These are phyloP conservation scores for Nysson spinosus DNA, from an alignment of 2,888 invertebrate species.

Conservation along the genomic window DNA sequence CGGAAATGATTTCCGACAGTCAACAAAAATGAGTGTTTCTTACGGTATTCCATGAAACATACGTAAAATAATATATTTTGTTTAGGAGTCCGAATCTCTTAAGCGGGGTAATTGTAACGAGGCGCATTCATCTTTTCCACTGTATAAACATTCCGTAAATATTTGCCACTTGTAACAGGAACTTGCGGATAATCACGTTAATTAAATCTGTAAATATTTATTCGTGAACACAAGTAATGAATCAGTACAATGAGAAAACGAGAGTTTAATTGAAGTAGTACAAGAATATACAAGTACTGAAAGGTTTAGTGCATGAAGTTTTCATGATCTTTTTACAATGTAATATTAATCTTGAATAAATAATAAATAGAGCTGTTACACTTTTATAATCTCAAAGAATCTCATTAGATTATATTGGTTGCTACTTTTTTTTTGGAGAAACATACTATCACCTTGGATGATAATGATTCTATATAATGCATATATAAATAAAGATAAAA, in stretches of 20 bases:
- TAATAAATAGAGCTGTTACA: slow-evolving; percentile 37
- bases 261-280: neutral
- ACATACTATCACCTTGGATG: neutral
- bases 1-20: too few species aligned
- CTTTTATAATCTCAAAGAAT: slow-evolving; percentile 13
- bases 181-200: too few species aligned
- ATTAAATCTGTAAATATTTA: slow-evolving; percentile 3
- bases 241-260: slow-evolving; percentile 1
- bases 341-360: slow-evolving; percentile 10
- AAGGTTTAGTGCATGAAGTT: slow-evolving; percentile 21
- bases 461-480: slow-evolving; percentile 10
- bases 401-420: too few species aligned
- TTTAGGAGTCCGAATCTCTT: too few species aligned
- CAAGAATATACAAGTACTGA: slow-evolving; percentile 7
- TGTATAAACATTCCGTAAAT: too few species aligned
- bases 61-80: too few species aligned
- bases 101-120: too few species aligned
- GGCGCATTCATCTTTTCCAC: too few species aligned
- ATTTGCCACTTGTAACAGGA: too few species aligned
- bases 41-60: too few species aligned
- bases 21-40: too few species aligned
- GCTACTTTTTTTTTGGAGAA: slow-evolving; percentile 13
- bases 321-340: slow-evolving; percentile 19
- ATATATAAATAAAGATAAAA: slow-evolving; percentile 30
- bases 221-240: slow-evolving; percentile 1